Evolutionary conservation across 2,888 invertebrate genomes (phyloP).

Genomic region (Linnaemya tessellans): DNA sequence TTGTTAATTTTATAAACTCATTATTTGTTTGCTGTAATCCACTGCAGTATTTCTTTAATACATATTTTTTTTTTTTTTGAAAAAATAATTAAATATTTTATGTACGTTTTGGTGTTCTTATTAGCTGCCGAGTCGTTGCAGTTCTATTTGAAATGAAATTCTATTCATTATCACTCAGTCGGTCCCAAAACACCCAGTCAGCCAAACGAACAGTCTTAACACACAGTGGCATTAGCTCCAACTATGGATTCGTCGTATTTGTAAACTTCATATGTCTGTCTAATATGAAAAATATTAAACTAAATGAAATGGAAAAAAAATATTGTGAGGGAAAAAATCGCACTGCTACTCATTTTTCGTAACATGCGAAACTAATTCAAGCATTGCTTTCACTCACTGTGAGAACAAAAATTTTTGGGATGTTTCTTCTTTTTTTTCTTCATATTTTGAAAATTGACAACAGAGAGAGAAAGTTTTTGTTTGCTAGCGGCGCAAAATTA

Average conservation of each 20-base stretch:
- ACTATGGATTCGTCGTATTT: conserved; percentile 68
- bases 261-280: conserved; percentile 62
- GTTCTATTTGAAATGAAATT: conserved; percentile 71
- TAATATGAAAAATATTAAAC: conserved; percentile 60
- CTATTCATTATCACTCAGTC: conserved; percentile 58
- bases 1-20: conserved; percentile 44
- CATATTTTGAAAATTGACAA: conserved; percentile 55
- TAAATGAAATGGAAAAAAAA: neutral
- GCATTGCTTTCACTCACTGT: conserved; percentile 69
- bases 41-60: conserved; percentile 14
- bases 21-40: conserved; percentile 32
- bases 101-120: conserved; percentile 53
- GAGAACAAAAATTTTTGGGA: conserved; percentile 61
- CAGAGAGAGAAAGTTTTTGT: conserved; percentile 66
- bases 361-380: conserved; percentile 69
- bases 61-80: conserved; percentile 24
- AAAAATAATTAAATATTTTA: conserved; percentile 39
- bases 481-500: conserved; percentile 11
- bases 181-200: conserved; percentile 47
- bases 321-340: conserved; percentile 17
- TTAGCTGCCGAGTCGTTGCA: conserved; percentile 69
- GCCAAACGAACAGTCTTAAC: conserved; percentile 46
- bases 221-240: conserved; percentile 62
- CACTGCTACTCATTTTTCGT: conserved; percentile 55
- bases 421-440: conserved; percentile 3